Percentiles rank a stretch among this genome's conserved stretches.
Evolutionary conservation across 2,797 vertebrate genomes (phyloP).

Genomic region (Neostethus bicornis): DNA sequence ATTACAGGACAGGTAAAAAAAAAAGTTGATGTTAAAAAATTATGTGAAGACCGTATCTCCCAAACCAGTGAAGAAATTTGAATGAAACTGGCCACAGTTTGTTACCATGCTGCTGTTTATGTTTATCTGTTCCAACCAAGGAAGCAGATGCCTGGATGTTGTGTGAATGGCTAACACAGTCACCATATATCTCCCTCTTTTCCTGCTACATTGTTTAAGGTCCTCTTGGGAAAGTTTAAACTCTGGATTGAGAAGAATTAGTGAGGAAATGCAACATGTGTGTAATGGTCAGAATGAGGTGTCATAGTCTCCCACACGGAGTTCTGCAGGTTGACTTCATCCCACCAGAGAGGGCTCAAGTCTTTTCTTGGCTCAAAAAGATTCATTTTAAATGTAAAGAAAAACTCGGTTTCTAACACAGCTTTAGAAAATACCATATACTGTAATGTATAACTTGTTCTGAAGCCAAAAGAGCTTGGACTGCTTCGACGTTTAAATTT

Average conservation of each 20-base stretch:
- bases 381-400: neutral
- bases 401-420: neutral
- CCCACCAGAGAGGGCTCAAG: neutral
- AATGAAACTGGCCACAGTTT: too few species aligned
- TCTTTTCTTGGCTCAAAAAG: neutral
- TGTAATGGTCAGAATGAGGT: slow-evolving; percentile 16
- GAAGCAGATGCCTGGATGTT: neutral
- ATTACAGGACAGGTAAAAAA: too few species aligned
- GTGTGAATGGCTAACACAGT: slow-evolving; percentile 25
- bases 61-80: too few species aligned
- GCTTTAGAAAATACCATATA: too few species aligned
- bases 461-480: neutral
- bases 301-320: slow-evolving; percentile 8
- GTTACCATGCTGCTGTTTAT: slow-evolving; percentile 37
- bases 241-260: neutral
- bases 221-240: slow-evolving; percentile 6
- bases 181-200: slow-evolving; percentile 1
- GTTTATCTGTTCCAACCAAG: slow-evolving; percentile 18
- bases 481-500: too few species aligned
- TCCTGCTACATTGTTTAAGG: too few species aligned
- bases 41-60: too few species aligned
- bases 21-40: too few species aligned
- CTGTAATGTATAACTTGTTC: too few species aligned
- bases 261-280: slow-evolving; percentile 24
- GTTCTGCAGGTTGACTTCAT: neutral